Base-by-base conservation (phyloP, 2,888 invertebrate species). In the Anorthoa munda region DNA sequence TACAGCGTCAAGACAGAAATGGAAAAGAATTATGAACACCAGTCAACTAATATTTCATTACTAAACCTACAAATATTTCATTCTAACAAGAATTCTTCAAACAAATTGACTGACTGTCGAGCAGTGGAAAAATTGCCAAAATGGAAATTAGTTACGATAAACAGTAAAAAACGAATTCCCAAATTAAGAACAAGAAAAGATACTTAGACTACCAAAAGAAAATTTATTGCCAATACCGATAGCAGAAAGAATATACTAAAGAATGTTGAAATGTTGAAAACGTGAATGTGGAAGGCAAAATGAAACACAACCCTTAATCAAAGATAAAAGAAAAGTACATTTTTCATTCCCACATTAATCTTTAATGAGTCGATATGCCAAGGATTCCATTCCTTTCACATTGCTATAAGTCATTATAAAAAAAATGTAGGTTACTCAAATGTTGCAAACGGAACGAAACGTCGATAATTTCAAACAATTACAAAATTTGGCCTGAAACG, bases 401-500 rank as follows among this genome's bases (percentile, higher is more conserved):
- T 26, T 39, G 21, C 60, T 58, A 46, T 9, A 72, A 56, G 31
- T 72, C 21, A 69, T 63, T 13, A 66, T 18, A 53, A 63, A 77
- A 70, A 50, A 60, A 61, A 65, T 23, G 11, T 58, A 50, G 23
- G 5, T 48, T 60, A 66, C 3, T 68, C 11, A 26, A 65, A 66
- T 12, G 26, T 66, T 63, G 55, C 76, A 17, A 64, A 69, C 18
- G 12, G 2, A 65, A 72, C 21, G 39, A 60, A 61, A 58, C 31
- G 26, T 70, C 65, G 63, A 66, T 67, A 53, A 70, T 64, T 81
- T 67, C 56, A 69, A 68, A 72, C 68, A 76, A 63, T 80, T 68
- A 71, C 71, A 58, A 71, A 71, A 56, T 61, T 45, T 72, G 60
- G 58, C 48, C 61, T 56, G 70, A 58, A 82, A 75, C 48, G 61